Percentiles rank a stretch among this genome's conserved stretches.
phyloP scores from a whole-genome alignment of 1,140 invertebrate species.

The Zaprionus ghesquierei region DNA sequence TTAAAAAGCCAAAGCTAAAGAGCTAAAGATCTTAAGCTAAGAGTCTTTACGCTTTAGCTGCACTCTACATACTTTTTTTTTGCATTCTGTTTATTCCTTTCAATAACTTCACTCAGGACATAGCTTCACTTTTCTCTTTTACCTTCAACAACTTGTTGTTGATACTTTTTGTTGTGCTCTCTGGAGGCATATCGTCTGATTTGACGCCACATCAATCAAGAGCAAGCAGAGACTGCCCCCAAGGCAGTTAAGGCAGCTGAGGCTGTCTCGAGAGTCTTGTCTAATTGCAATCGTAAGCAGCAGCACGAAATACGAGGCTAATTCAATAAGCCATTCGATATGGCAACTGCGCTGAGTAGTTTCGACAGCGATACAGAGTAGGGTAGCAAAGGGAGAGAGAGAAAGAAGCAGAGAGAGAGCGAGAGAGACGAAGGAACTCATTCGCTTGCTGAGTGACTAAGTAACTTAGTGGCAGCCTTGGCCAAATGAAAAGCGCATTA shows the following conservation, averaged over 20 bases:
- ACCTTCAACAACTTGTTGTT: not conserved
- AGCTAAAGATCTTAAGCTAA: no score
- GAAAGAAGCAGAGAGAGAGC: not conserved
- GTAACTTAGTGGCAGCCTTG: slow-evolving; percentile 17
- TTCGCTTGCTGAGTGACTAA: slow-evolving; percentile 34
- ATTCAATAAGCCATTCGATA: slow-evolving; percentile 36
- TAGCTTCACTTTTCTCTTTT: no score
- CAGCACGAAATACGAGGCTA: slow-evolving; percentile 12
- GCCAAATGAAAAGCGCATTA: slow-evolving; percentile 42
- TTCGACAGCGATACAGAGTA: slow-evolving; percentile 3
- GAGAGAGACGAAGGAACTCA: slow-evolving; percentile 17
- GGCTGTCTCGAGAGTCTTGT: not conserved
- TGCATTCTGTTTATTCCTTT: no score
- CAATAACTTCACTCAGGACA: no score
- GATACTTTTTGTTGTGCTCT: not conserved
- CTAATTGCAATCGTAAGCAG: slow-evolving; percentile 29
- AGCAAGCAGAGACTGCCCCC: not conserved
- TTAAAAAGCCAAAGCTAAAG: no score
- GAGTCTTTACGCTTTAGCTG: no score
- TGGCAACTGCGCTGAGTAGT: slow-evolving; percentile 13
- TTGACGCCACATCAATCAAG: slow-evolving; percentile 19
- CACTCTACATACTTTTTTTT: no score
- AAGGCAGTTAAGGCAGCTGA: not conserved
- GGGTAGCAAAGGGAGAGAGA: not conserved
- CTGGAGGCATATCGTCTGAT: not conserved